These are phyloP conservation scores for Cotesia congregata DNA, from an alignment of 2,888 invertebrate genomes.

Conservation along the genomic window DNA sequence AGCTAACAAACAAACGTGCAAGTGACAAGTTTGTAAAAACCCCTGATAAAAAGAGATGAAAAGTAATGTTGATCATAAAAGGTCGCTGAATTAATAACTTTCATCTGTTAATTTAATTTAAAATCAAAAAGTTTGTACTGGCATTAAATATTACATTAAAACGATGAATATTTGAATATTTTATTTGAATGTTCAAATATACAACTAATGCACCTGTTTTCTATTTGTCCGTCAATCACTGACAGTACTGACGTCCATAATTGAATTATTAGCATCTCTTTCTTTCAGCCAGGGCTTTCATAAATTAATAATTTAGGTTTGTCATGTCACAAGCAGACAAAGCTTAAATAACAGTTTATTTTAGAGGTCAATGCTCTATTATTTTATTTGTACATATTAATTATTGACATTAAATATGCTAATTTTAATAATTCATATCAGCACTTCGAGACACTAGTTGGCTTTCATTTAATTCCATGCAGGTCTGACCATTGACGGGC, in stretches of 20 bases:
- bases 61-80: background rate
- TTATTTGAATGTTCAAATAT: background rate
- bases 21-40: background rate
- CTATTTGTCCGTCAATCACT: background rate
- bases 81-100: background rate
- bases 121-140: no score
- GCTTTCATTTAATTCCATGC: background rate
- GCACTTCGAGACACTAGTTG: background rate
- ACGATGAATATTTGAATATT: no score
- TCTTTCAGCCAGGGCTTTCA: background rate
- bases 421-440: background rate
- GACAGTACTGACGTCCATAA: background rate
- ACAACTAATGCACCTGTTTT: background rate
- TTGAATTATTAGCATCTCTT: background rate
- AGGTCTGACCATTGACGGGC: background rate
- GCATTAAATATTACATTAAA: no score
- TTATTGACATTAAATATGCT: background rate
- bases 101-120: no score
- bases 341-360: background rate
- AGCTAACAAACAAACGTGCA: background rate
- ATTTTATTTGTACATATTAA: background rate
- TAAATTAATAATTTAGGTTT: background rate
- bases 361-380: background rate
- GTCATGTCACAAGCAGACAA: background rate
- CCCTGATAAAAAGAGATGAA: background rate